Percentiles rank a stretch among this genome's conserved stretches.
Evolutionary conservation across 1,140 invertebrate genomes (phyloP).

Genomic region (Drosophila fuyamai): DNA sequence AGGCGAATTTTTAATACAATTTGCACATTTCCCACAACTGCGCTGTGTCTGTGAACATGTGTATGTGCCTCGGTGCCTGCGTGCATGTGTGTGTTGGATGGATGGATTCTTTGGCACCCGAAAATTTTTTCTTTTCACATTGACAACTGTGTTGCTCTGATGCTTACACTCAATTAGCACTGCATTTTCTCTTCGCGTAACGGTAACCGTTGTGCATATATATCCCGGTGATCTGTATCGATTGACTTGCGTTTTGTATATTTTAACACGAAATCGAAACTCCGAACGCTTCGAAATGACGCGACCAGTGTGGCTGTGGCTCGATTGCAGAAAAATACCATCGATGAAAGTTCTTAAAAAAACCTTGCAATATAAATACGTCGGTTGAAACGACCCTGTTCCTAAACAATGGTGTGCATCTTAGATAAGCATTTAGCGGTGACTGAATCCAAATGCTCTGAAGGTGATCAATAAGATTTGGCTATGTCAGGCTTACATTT

Average conservation of each 20-base stretch:
- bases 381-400: too few species aligned
- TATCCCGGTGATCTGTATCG: slow-evolving; percentile 45
- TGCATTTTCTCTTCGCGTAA: slow-evolving; percentile 19
- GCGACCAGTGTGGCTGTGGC: too few species aligned
- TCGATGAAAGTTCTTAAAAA: too few species aligned
- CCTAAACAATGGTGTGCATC: too few species aligned
- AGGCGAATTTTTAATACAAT: slow-evolving; percentile 63
- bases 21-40: slow-evolving; percentile 71
- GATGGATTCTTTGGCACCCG: slow-evolving; percentile 68
- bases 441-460: too few species aligned
- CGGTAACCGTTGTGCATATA: slow-evolving; percentile 16
- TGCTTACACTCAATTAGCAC: slow-evolving; percentile 45
- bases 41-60: slow-evolving; percentile 48
- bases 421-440: too few species aligned
- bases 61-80: slow-evolving; percentile 32
- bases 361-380: too few species aligned
- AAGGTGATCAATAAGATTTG: too few species aligned
- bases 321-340: too few species aligned
- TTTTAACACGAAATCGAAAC: slow-evolving; percentile 43
- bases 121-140: slow-evolving; percentile 53
- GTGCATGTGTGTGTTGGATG: slow-evolving; percentile 33
- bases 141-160: slow-evolving; percentile 12
- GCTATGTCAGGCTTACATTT: too few species aligned
- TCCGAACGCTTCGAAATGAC: slow-evolving; percentile 20
- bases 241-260: slow-evolving; percentile 46